A percentile compares a stretch with the other conserved stretches of the same genome.
phyloP scores from a whole-genome alignment of 2,888 invertebrate species.

The Lycophotia porphyrea region DNA sequence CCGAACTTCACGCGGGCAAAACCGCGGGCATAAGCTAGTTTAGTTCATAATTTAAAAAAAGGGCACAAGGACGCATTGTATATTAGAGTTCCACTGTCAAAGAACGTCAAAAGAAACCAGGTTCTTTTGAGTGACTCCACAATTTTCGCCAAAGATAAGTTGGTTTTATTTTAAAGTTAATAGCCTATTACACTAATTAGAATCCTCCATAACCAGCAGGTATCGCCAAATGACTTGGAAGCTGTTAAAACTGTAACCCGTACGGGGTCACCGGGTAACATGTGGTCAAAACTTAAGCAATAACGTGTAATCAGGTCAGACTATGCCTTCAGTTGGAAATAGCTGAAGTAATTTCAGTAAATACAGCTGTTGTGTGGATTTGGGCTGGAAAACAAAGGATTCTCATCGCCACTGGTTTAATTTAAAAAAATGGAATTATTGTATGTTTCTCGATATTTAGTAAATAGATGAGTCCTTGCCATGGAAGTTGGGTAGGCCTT shows the following conservation, averaged over 20 bases:
- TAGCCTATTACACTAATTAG: slow-evolving; percentile 8
- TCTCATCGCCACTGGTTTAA: too few relatives aligned
- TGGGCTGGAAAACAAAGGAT: neutral
- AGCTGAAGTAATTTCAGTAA: slow-evolving; percentile 6
- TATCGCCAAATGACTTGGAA: slow-evolving; percentile 25
- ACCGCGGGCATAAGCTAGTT: neutral
- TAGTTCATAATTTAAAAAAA: neutral
- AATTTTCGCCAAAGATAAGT: neutral
- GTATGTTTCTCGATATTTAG: neutral
- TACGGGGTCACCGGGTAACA: slow-evolving; percentile 46
- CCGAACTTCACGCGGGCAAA: too few relatives aligned
- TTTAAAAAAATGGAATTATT: neutral
- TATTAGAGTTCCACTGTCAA: neutral
- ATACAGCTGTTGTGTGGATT: slow-evolving; percentile 10
- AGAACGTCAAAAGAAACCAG: neutral
- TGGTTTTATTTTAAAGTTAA: neutral
- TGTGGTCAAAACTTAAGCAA: slow-evolving; percentile 58
- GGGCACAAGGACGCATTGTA: neutral
- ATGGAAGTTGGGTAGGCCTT: neutral
- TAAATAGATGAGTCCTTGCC: neutral
- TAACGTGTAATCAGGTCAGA: slow-evolving; percentile 62
- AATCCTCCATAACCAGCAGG: slow-evolving; percentile 13
- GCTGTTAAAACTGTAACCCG: slow-evolving; percentile 49
- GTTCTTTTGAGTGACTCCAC: neutral
- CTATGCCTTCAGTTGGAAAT: slow-evolving; percentile 1